Evolutionary conservation across 2,888 invertebrate genomes (phyloP), one percentile per base, ranked within the genome.

Genomic region (Byasa hedistus): DNA sequence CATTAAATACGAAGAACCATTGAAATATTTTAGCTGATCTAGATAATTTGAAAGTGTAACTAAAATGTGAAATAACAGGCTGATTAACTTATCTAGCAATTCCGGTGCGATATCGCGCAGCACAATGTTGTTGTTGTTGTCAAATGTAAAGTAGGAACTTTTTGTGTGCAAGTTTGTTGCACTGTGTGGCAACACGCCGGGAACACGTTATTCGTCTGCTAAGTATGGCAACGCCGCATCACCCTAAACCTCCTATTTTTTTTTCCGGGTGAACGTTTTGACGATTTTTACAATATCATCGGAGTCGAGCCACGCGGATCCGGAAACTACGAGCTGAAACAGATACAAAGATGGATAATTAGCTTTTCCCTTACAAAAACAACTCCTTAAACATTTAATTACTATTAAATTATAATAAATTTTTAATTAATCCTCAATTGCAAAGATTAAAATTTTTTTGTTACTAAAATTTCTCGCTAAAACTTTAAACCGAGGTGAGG

Each of bases 181-280:
- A 64, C 67, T 59, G 64, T 60, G 56, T 60, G 64, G 67, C 67
- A 67, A 63, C 67, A 8, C 63, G 2, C 17, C 17, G 22, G 51
- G 39, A 39, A 39, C 39, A 48, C 67, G 39, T 60, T 59, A 68
- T 65, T 54, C 61, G 61, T 39, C 24, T 39, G 74, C 66, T 65
- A 74, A 65, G 69, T 76, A 73, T 73, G 81, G 80, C 80, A 82
- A 83, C 78, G 75, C 75, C 73, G 78, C 79, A 64, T 70, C 67
- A 72, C 69, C 73, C 66, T 71, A 73, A 22, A 54, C 8, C 22
- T 23, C 10, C 12, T 54, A 15, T 22, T 39, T 39, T 39, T 39
- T 27, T 27, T 39, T 39, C 12, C 39, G 39, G 39, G 12, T 39
- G 15, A 15, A 15, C 15, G 39, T 39, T 12, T 39, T 39, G 39